These are phyloP conservation scores for Thymelicus acteon DNA, from an alignment of 2,888 invertebrate genomes.

Conservation along the genomic window DNA sequence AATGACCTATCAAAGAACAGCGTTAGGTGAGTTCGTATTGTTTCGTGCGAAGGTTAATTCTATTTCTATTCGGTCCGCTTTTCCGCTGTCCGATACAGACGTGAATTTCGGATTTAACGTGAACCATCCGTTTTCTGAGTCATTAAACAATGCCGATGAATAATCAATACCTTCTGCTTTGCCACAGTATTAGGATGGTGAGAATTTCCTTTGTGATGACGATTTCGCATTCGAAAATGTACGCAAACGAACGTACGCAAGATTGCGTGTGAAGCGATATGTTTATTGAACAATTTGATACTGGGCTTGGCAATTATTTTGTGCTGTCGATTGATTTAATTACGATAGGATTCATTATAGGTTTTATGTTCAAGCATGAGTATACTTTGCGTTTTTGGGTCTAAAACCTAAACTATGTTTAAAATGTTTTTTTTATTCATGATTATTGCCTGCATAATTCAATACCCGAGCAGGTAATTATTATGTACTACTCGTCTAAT, in stretches of 20 bases:
- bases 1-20: neutral
- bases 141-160: constrained; percentile 65
- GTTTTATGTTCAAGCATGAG: too few species aligned
- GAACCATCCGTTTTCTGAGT: constrained; percentile 58
- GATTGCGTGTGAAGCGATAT: constrained; percentile 21
- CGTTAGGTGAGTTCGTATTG: constrained; percentile 6
- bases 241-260: neutral
- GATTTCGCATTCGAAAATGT: constrained; percentile 15
- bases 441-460: too few species aligned
- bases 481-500: neutral
- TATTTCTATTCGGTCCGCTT: constrained; percentile 32
- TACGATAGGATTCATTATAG: too few species aligned
- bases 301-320: neutral
- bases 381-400: too few species aligned
- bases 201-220: constrained; percentile 35
- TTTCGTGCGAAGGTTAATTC: constrained; percentile 36
- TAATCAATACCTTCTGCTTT: constrained; percentile 51
- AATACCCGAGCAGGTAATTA: too few species aligned
- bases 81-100: constrained; percentile 53
- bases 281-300: neutral
- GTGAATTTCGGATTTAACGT: constrained; percentile 59
- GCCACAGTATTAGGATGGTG: constrained; percentile 30
- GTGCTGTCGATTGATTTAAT: too few species aligned
- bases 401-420: too few species aligned
- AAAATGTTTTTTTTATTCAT: too few species aligned